phyloP scores from a whole-genome alignment of 2,888 invertebrate species.

The Sinhomidia bicolor region DNA sequence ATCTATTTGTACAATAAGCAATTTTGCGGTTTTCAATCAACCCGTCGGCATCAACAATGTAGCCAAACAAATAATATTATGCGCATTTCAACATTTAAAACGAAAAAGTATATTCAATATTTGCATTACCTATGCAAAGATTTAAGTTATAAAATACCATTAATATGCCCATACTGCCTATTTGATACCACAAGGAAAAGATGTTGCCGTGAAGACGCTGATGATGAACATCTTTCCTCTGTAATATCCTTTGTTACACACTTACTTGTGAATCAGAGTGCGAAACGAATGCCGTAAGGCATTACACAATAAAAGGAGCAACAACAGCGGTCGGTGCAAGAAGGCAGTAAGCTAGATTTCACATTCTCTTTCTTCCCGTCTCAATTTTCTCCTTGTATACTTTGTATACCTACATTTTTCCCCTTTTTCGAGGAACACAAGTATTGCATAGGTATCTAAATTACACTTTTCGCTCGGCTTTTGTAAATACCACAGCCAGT shows the following conservation, averaged over 20 bases:
- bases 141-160: no score
- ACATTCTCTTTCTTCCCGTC: neutral
- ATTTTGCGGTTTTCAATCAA: no score
- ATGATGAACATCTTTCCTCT: slow-evolving; percentile 11
- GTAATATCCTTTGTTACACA: neutral
- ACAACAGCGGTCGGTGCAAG: neutral
- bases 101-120: no score
- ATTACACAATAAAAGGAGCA: neutral
- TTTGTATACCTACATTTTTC: no score
- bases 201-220: neutral
- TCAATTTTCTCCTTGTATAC: neutral
- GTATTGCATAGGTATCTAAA: no score
- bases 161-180: no score
- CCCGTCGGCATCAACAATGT: no score
- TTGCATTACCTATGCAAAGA: no score
- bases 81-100: no score
- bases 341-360: neutral
- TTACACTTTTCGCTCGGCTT: neutral
- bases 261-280: slow-evolving; percentile 30
- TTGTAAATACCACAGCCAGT: neutral
- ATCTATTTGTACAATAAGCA: no score
- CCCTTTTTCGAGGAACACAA: no score
- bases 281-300: slow-evolving; percentile 33
- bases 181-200: neutral
- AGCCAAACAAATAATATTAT: no score